Percentiles rank a stretch among this genome's conserved stretches.
phyloP scores from a whole-genome alignment of 2,797 vertebrate species.

The Micropoecilia bifurca region DNA sequence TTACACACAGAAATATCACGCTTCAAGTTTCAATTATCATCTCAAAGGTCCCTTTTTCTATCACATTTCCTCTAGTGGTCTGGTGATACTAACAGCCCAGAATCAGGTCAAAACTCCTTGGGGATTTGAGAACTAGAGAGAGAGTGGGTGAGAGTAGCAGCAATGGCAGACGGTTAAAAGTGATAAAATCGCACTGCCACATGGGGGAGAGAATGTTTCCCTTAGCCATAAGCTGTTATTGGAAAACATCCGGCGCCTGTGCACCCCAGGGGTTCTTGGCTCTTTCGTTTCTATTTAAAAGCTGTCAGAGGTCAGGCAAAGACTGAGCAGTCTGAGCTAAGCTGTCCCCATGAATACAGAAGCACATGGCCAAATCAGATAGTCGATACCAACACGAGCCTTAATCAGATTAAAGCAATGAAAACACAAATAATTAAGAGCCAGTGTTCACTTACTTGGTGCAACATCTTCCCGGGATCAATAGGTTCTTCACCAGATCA shows the following conservation, averaged over 20 bases:
- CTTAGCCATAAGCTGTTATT: constrained; percentile 71
- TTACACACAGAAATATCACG: constrained; percentile 44
- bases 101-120: constrained; percentile 71
- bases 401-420: constrained; percentile 50
- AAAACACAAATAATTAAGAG: constrained; percentile 29
- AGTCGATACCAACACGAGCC: constrained; percentile 24
- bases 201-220: constrained; percentile 63
- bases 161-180: constrained; percentile 63
- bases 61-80: constrained; percentile 56
- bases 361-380: constrained; percentile 26
- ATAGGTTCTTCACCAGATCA: constrained; percentile 14
- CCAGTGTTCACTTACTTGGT: constrained; percentile 20
- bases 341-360: constrained; percentile 20
- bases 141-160: constrained; percentile 36
- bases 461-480: constrained; percentile 12
- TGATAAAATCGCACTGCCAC: constrained; percentile 70
- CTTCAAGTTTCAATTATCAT: constrained; percentile 58
- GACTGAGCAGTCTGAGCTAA: constrained; percentile 34
- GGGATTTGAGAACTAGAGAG: constrained; percentile 49
- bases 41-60: constrained; percentile 39
- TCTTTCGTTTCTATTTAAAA: constrained; percentile 62
- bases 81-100: constrained; percentile 56
- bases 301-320: constrained; percentile 53
- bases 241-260: constrained; percentile 72
- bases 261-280: constrained; percentile 54